A percentile compares a stretch with the other conserved stretches of the same genome.
Evolutionary conservation across 23 tunicate genomes (phyloP).

Genomic region (Diplosoma virens): DNA sequence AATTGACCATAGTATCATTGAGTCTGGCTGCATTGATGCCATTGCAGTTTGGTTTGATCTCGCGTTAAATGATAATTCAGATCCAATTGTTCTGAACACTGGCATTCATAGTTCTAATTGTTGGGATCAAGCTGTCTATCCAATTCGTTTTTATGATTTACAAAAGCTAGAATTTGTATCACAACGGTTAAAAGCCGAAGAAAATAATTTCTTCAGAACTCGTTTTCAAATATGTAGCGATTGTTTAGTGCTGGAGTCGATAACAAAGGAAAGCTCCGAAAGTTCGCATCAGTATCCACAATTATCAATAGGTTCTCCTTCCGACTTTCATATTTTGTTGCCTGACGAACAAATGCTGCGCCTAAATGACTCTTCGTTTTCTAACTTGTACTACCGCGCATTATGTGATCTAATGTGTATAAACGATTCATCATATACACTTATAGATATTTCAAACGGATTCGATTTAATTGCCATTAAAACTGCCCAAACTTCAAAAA

Average conservation of each 20-base stretch:
- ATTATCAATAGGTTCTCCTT: background rate
- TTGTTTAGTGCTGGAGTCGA: constrained; percentile 8
- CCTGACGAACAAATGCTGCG: constrained; percentile 45
- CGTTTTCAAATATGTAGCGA: constrained; percentile 26
- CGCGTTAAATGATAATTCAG: constrained; percentile 1
- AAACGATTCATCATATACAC: background rate
- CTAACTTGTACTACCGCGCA: constrained; percentile 23
- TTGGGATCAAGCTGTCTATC: constrained; percentile 97
- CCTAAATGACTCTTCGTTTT: constrained; percentile 29
- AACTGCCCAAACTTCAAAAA: background rate
- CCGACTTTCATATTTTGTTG: constrained; percentile 15
- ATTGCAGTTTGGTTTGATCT: constrained; percentile 72
- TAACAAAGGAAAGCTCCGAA: background rate
- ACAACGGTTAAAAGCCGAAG: background rate
- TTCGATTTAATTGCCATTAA: constrained; percentile 31
- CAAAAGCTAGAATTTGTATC: too few species aligned
- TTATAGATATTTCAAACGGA: constrained; percentile 52
- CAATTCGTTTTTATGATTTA: constrained; percentile 31
- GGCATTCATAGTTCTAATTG: constrained; percentile 37
- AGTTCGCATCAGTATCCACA: background rate
- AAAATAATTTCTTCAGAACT: constrained; percentile 3
- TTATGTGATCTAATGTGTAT: background rate
- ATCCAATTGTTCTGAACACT: constrained; percentile 15
- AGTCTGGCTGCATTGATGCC: constrained; percentile 46
- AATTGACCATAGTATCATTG: background rate